These are phyloP conservation scores for Lophotriccus pileatus DNA, from an alignment of 2,797 vertebrate genomes.

Conservation along the genomic window DNA sequence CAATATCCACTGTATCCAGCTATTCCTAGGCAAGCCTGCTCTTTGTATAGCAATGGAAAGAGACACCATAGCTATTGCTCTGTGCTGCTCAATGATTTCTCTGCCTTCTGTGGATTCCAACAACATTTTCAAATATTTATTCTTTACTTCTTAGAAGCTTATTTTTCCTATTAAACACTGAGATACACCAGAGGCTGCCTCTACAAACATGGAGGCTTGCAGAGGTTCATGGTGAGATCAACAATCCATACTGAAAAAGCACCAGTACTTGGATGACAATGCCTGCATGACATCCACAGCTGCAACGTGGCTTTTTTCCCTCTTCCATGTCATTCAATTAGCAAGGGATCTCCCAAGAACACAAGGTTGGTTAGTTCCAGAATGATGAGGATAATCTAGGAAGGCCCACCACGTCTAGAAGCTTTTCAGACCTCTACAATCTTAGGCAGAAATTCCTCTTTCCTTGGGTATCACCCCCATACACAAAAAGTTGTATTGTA, in stretches of 20 bases:
- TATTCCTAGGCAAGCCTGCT: not conserved
- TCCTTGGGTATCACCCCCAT: not conserved
- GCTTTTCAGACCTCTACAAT: not conserved
- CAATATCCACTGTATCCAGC: not conserved
- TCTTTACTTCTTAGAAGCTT: not conserved
- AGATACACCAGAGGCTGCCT: not conserved
- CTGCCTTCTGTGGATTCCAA: not conserved
- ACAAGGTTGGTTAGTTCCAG: not conserved
- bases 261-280: fast-evolving
- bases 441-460: not conserved
- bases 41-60: not conserved
- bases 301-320: not conserved
- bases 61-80: not conserved
- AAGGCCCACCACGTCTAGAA: fast-evolving
- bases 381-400: not conserved
- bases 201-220: not conserved
- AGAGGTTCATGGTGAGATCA: not conserved
- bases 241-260: fast-evolving
- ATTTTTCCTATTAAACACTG: not conserved
- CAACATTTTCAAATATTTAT: not conserved
- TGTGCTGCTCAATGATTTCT: not conserved
- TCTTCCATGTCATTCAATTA: not conserved
- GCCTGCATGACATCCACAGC: fast-evolving
- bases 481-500: not conserved
- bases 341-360: not conserved